Percentiles rank a stretch among this genome's conserved stretches.
phyloP scores from a whole-genome alignment of 1,140 invertebrate species.

The Pachypsylla venusta region DNA sequence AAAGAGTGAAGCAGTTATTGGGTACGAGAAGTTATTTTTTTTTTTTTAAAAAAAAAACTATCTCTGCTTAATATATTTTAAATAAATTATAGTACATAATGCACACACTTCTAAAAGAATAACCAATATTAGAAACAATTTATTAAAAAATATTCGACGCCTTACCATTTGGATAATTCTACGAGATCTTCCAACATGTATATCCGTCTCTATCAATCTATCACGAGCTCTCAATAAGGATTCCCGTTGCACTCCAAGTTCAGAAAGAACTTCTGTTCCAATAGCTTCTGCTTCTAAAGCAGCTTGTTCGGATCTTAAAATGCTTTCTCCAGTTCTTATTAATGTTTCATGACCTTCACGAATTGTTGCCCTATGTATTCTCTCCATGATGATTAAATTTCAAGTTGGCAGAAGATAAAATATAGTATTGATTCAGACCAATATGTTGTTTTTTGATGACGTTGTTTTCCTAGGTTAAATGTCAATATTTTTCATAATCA shows the following conservation, averaged over 20 bases:
- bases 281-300: constrained; percentile 19
- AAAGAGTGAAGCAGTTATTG: too few relatives aligned
- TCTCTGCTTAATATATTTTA: constrained; percentile 16
- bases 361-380: neutral
- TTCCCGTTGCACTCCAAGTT: constrained; percentile 16
- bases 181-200: constrained; percentile 8
- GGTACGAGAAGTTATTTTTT: too few relatives aligned
- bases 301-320: neutral
- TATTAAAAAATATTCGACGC: constrained; percentile 15
- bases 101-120: constrained; percentile 15
- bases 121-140: constrained; percentile 16
- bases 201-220: constrained; percentile 16
- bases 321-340: neutral
- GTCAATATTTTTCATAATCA: constrained; percentile 2
- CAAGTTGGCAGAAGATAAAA: neutral
- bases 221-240: constrained; percentile 13
- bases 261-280: constrained; percentile 15
- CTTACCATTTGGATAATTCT: constrained; percentile 11
- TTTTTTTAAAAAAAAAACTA: too few relatives aligned
- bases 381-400: constrained; percentile 2
- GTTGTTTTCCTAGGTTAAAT: too few relatives aligned
- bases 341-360: neutral
- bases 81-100: constrained; percentile 13
- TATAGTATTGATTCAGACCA: too few relatives aligned
- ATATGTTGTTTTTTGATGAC: too few relatives aligned